Conservation (phyloP, 2,888 invertebrate species). For the Prenolepis imparis region DNA sequence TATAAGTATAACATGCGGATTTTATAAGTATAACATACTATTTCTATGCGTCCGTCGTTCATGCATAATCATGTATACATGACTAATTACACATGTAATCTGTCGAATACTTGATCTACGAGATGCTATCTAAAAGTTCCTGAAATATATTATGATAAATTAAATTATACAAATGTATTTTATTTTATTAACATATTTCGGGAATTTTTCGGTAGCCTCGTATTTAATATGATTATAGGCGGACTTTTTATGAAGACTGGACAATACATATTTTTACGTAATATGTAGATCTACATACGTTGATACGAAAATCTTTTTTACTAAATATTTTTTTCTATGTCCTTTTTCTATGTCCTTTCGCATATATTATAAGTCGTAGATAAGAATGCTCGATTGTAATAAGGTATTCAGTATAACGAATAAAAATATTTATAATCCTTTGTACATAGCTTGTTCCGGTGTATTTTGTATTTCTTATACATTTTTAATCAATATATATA, state of each 20-base stretch:
- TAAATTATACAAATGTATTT: too few relatives aligned
- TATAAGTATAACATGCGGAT: conserved; percentile 66
- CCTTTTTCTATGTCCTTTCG: conserved; percentile 64
- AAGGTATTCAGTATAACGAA: conserved; percentile 73
- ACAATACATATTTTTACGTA: conserved; percentile 63
- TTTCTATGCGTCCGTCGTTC: conserved; percentile 52
- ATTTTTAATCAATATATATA: not conserved
- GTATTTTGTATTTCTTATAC: not conserved
- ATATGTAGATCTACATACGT: conserved; percentile 23
- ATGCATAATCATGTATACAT: not conserved
- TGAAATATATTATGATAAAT: too few relatives aligned
- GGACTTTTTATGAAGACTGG: conserved; percentile 66
- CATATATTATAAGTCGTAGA: conserved; percentile 61
- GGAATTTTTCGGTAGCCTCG: too few relatives aligned
- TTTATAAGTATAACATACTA: conserved; percentile 67
- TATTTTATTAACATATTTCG: too few relatives aligned
- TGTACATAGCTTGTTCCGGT: conserved; percentile 39
- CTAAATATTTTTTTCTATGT: conserved; percentile 48
- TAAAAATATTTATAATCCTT: conserved; percentile 76
- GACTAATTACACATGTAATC: not conserved
- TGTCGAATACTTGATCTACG: not conserved
- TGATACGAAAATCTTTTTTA: not conserved
- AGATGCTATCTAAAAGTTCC: too few relatives aligned
- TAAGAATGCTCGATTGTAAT: conserved; percentile 69
- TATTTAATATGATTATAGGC: conserved; percentile 30